phyloP scores from a whole-genome alignment of 1,140 invertebrate species.

The Onthophagus taurus region DNA sequence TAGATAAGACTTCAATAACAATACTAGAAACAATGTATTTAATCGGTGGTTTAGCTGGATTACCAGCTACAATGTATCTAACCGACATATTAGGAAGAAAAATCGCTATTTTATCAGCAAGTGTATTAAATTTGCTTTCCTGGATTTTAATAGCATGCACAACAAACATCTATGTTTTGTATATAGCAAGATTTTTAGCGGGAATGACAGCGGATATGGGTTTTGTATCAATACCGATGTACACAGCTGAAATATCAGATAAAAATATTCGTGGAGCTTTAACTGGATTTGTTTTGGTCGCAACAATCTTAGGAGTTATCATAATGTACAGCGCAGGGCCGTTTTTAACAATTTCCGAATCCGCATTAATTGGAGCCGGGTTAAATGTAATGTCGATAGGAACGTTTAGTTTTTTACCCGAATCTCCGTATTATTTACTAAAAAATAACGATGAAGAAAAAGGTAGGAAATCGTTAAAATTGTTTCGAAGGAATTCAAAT shows the following conservation, averaged over 20 bases:
- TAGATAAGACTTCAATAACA: background rate
- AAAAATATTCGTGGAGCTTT: background rate
- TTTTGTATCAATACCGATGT: background rate
- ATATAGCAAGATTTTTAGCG: background rate
- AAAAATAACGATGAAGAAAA: background rate
- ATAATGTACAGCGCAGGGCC: background rate
- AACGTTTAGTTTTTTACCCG: background rate
- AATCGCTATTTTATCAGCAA: background rate
- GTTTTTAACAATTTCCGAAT: background rate
- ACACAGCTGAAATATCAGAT: slow-evolving; percentile 2
- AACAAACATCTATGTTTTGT: background rate
- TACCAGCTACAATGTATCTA: background rate
- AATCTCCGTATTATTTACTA: background rate
- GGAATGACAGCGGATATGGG: background rate
- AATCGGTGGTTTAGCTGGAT: background rate
- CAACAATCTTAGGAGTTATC: background rate
- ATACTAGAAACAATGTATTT: background rate
- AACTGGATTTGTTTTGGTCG: background rate
- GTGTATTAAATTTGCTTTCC: background rate
- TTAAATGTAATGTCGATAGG: background rate
- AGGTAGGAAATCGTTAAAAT: too few species aligned
- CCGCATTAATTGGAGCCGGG: background rate
- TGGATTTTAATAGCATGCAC: background rate
- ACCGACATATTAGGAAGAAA: background rate
- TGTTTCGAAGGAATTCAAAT: too few species aligned